phyloP scores from a whole-genome alignment of 2,113 vertebrate genomes.

The Leiothrix lutea region DNA sequence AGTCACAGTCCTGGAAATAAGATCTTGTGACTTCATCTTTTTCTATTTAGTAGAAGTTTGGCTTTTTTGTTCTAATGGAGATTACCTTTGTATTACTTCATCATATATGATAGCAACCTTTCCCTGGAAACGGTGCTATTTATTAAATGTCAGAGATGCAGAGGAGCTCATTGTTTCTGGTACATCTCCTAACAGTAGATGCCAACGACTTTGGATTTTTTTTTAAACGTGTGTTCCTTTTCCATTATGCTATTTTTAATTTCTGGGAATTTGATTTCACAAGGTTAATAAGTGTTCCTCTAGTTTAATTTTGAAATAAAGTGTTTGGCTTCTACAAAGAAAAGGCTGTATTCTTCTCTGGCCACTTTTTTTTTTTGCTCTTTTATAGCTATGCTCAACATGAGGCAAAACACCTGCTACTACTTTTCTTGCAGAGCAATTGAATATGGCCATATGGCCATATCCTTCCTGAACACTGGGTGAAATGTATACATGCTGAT shows the following conservation, averaged over 20 bases:
- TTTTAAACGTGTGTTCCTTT: neutral
- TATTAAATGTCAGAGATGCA: neutral
- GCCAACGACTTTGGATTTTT: neutral
- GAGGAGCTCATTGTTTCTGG: neutral
- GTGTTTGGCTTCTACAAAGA: slow-evolving; percentile 53
- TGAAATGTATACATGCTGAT: neutral
- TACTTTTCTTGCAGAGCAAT: neutral
- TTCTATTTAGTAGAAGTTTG: neutral
- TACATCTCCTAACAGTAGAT: neutral
- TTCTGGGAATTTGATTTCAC: neutral
- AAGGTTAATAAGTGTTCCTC: neutral
- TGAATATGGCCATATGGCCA: neutral
- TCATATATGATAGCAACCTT: neutral
- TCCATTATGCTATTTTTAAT: neutral
- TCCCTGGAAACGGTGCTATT: neutral
- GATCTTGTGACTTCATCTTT: slow-evolving; percentile 34
- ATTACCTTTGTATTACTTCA: neutral
- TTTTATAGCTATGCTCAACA: neutral
- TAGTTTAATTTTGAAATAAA: neutral
- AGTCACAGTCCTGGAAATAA: slow-evolving; percentile 20
- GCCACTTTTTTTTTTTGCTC: neutral
- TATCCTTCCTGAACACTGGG: neutral
- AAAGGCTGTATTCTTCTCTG: neutral
- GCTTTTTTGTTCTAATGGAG: neutral
- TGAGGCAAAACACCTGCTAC: slow-evolving; percentile 38